phyloP scores from a whole-genome alignment of 2,113 vertebrate species.

The Rhea pennata region DNA sequence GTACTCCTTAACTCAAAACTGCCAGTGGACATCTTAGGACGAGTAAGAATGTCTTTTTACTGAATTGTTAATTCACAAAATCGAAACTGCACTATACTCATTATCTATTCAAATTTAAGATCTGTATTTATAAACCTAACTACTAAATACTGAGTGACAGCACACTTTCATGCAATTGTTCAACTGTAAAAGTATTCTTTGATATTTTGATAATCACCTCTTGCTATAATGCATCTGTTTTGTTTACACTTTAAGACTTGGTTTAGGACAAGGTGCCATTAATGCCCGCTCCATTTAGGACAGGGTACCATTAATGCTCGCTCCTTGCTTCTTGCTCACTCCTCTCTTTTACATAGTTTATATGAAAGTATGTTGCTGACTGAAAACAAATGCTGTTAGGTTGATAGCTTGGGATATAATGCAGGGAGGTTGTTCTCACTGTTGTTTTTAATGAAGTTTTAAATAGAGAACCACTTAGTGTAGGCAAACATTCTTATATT shows the following conservation, averaged over 20 bases:
- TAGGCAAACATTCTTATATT: neutral
- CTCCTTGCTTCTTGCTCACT: neutral
- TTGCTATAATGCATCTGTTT: neutral
- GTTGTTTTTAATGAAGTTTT: neutral
- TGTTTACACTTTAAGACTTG: neutral
- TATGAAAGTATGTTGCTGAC: neutral
- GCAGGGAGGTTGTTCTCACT: neutral
- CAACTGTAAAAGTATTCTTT: neutral
- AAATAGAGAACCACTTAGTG: neutral
- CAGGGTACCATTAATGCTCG: neutral
- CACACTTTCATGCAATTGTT: neutral
- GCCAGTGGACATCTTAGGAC: constrained; percentile 94
- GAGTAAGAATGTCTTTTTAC: constrained; percentile 80
- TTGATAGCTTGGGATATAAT: neutral
- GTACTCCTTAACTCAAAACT: constrained; percentile 98
- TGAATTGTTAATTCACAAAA: neutral
- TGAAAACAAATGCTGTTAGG: neutral
- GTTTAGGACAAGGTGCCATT: neutral
- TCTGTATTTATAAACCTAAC: neutral
- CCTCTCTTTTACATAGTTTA: neutral
- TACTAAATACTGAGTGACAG: neutral
- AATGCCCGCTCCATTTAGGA: neutral
- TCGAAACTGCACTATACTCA: neutral
- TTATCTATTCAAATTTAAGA: neutral
- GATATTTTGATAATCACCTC: neutral